Evolutionary conservation across 2,888 invertebrate genomes (phyloP).

Genomic region (Nemoura dubitans): DNA sequence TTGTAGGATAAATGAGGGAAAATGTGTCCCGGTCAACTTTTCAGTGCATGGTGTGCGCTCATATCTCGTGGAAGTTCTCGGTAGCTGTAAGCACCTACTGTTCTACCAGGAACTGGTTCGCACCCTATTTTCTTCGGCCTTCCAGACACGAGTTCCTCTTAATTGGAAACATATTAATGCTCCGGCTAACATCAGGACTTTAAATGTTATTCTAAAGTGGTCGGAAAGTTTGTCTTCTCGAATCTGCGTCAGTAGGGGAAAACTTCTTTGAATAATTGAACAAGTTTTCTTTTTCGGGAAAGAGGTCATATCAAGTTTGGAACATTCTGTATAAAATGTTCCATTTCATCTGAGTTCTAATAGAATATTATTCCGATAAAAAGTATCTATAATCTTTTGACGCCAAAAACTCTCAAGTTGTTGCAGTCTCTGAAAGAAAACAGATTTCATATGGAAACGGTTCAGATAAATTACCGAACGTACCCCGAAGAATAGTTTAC

Average conservation of each 20-base stretch:
- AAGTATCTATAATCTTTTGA: neutral
- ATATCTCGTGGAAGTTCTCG: no score
- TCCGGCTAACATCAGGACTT: constrained; percentile 28
- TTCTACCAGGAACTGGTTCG: neutral
- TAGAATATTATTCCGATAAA: constrained; percentile 28
- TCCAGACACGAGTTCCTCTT: constrained; percentile 16
- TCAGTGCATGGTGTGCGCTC: no score
- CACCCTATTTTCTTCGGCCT: constrained; percentile 25
- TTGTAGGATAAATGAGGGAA: no score
- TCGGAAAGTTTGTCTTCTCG: constrained; percentile 25
- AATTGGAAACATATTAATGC: constrained; percentile 42
- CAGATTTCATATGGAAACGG: neutral
- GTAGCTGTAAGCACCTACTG: neutral
- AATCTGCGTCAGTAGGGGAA: neutral
- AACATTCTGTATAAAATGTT: constrained; percentile 30
- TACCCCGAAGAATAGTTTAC: no score
- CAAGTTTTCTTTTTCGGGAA: constrained; percentile 21
- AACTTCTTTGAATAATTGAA: constrained; percentile 40
- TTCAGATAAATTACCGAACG: neutral
- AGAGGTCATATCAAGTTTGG: constrained; percentile 26
- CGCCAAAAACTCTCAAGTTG: neutral
- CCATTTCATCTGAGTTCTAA: neutral
- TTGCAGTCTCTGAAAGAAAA: neutral
- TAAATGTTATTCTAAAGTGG: constrained; percentile 36
- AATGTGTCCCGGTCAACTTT: no score